Percentiles rank a stretch among this genome's conserved stretches.
Conservation (phyloP, 1,140 invertebrate species). For the Plectrocnemia conspersa region DNA sequence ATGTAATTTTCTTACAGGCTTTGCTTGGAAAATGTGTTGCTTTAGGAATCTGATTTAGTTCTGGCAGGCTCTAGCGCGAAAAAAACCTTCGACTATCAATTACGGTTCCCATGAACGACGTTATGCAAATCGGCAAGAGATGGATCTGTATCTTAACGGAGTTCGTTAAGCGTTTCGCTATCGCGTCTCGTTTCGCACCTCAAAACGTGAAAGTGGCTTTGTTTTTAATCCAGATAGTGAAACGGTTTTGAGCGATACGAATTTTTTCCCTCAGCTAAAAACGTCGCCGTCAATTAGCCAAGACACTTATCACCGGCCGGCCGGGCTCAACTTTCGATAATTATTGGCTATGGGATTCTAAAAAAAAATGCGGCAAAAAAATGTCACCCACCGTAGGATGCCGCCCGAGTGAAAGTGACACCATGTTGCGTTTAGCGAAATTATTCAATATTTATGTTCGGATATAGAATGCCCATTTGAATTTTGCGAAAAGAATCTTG, state of each 20-base stretch:
- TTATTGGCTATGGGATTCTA: constrained; percentile 15
- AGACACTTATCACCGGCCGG: not conserved
- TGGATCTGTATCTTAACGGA: constrained; percentile 16
- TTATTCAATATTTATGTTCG: not conserved
- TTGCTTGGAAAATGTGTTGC: not conserved
- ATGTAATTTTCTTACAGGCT: not conserved
- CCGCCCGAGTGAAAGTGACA: constrained; percentile 13
- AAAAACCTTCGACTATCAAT: no score
- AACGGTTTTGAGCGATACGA: not conserved
- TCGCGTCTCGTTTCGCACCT: constrained; percentile 13
- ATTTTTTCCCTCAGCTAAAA: constrained; percentile 1
- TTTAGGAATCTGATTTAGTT: no score
- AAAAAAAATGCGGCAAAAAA: constrained; percentile 15
- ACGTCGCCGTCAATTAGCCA: constrained; percentile 3
- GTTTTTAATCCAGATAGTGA: constrained; percentile 17
- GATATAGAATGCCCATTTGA: not conserved
- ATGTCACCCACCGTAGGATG: constrained; percentile 9
- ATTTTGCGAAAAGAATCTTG: not conserved
- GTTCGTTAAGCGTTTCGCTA: constrained; percentile 11
- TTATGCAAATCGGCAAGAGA: constrained; percentile 26
- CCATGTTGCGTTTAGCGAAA: constrained; percentile 3
- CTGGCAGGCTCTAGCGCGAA: no score
- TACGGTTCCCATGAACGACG: no score
- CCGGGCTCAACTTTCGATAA: constrained; percentile 20
- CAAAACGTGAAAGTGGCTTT: constrained; percentile 18